These are phyloP conservation scores for Noctilio leporinus DNA, from an alignment of 2,113 vertebrate species.

Conservation along the genomic window DNA sequence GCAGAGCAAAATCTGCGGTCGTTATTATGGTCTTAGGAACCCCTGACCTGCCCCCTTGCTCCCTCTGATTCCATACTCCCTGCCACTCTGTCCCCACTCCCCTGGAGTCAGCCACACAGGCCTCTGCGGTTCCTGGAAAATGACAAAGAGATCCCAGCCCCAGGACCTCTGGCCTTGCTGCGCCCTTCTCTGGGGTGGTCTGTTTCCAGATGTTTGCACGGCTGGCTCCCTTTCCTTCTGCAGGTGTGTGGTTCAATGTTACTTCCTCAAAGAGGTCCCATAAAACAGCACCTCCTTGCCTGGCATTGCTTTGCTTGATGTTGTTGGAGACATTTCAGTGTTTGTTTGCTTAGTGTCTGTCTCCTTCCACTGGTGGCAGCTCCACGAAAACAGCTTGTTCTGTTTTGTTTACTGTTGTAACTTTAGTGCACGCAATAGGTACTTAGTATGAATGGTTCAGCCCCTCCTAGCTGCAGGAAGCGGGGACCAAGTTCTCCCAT, in stretches of 20 bases:
- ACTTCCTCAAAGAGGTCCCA: background rate
- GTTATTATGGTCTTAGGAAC: background rate
- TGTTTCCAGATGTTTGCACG: background rate
- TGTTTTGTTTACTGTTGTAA: background rate
- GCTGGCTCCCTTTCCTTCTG: background rate
- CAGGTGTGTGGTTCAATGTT: background rate
- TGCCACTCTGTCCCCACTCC: background rate
- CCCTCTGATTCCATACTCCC: background rate
- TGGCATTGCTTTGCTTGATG: background rate
- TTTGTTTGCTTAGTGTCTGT: background rate
- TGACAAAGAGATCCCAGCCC: background rate
- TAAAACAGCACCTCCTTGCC: background rate
- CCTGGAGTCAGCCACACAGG: background rate
- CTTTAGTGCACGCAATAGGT: background rate
- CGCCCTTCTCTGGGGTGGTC: background rate
- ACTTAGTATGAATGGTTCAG: background rate
- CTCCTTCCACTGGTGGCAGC: background rate
- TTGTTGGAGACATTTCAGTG: too few relatives aligned
- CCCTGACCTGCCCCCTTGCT: background rate
- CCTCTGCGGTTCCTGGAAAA: background rate
- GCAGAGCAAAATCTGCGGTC: background rate
- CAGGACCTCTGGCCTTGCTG: background rate
- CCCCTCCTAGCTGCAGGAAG: accelerated
- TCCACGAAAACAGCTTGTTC: background rate
- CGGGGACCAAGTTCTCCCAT: background rate